Evolutionary conservation across 2,797 vertebrate genomes (phyloP).

Genomic region (Cyclopterus lumpus): DNA sequence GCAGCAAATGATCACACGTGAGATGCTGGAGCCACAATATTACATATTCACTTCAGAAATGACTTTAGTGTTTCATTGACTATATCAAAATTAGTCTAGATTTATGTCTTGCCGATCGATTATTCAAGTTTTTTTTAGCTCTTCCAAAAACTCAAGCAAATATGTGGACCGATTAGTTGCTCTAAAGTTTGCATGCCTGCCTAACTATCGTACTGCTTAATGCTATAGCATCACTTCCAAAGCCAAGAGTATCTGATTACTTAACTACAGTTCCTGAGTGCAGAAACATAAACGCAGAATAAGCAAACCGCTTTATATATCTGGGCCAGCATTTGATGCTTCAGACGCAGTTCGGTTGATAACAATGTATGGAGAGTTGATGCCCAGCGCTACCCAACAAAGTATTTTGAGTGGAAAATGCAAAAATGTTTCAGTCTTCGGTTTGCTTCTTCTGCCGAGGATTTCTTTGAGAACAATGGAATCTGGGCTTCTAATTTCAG

Average conservation of each 20-base stretch:
- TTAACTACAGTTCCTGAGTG: not conserved
- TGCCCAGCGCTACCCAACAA: too few species aligned
- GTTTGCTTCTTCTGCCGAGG: not conserved
- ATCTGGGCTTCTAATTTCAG: slow-evolving; percentile 20
- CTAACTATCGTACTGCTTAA: not conserved
- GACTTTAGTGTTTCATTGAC: not conserved
- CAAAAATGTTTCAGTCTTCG: not conserved
- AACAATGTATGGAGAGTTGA: not conserved
- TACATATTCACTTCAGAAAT: not conserved
- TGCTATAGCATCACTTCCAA: not conserved
- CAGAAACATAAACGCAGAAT: not conserved
- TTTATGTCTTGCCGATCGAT: not conserved
- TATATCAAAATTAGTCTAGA: not conserved
- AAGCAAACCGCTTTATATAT: not conserved
- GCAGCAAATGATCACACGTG: not conserved
- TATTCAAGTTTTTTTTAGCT: not conserved
- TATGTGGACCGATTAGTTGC: not conserved
- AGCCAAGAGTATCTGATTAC: not conserved
- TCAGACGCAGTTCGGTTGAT: not conserved
- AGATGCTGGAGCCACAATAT: not conserved
- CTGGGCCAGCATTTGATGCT: not conserved
- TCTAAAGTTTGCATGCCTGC: not conserved
- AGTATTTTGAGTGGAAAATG: not conserved
- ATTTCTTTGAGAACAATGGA: not conserved
- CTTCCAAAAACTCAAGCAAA: not conserved